phyloP scores from a whole-genome alignment of 1,140 invertebrate genomes.

The Ceratina japonica region DNA sequence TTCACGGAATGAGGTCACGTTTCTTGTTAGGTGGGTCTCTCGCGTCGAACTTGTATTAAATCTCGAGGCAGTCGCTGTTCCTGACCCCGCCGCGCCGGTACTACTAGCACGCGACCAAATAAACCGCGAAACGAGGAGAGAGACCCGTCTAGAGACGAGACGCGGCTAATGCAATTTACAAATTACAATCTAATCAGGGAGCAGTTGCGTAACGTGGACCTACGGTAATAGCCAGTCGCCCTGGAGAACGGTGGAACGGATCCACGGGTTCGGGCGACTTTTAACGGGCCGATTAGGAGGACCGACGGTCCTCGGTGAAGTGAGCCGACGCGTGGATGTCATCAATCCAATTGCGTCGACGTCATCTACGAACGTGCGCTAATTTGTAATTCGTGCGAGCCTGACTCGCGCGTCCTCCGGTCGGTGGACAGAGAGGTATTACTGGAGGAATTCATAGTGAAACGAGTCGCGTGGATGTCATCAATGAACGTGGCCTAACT shows the following conservation, averaged over 20 bases:
- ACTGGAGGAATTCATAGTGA: too few relatives aligned
- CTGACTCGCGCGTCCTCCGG: too few relatives aligned
- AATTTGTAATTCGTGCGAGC: too few relatives aligned
- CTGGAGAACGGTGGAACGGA: background rate
- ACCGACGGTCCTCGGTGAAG: background rate
- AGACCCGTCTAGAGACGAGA: conserved; percentile 16
- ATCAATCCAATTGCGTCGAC: background rate
- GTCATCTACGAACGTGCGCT: background rate
- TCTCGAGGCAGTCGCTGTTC: conserved; percentile 74
- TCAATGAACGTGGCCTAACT: too few relatives aligned
- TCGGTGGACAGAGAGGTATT: too few relatives aligned
- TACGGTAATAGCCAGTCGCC: conserved; percentile 6
- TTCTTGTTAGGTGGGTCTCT: conserved; percentile 55
- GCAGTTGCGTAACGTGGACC: conserved; percentile 19
- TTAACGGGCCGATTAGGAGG: too few relatives aligned
- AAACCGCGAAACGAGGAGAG: conserved; percentile 34
- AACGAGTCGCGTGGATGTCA: too few relatives aligned
- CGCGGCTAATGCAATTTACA: conserved; percentile 52
- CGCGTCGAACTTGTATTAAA: conserved; percentile 71
- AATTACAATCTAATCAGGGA: conserved; percentile 55
- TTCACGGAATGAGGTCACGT: conserved; percentile 75
- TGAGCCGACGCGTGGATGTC: too few relatives aligned
- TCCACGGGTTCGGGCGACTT: background rate
- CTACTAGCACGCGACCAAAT: conserved; percentile 44
- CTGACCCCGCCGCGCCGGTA: conserved; percentile 64